Evolutionary conservation across 2,888 invertebrate species (phyloP).

Genomic region (Chrysomela aeneicollis): DNA sequence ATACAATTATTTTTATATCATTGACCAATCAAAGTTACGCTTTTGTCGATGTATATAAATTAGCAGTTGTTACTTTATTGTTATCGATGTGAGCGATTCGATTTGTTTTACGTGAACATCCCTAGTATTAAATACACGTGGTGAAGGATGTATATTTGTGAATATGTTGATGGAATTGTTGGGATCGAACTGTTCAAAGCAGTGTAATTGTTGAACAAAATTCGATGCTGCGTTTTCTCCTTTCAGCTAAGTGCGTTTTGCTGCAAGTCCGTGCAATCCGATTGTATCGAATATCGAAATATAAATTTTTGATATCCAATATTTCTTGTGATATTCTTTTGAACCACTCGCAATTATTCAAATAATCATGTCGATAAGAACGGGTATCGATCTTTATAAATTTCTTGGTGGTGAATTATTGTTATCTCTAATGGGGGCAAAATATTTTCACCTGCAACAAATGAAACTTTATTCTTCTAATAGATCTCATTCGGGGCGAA

Average conservation of each 20-base stretch:
- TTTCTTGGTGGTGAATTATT: neutral
- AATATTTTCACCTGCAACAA: too few relatives aligned
- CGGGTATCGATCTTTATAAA: too few relatives aligned
- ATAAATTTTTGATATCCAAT: too few relatives aligned
- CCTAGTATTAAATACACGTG: constrained; percentile 57
- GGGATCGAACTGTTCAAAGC: constrained; percentile 44
- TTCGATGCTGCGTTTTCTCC: constrained; percentile 25
- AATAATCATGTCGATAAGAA: too few relatives aligned
- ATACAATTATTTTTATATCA: constrained; percentile 63
- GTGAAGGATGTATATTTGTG: constrained; percentile 63
- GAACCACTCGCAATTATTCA: too few relatives aligned
- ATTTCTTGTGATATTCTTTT: neutral
- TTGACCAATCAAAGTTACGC: constrained; percentile 63
- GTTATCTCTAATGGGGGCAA: too few relatives aligned
- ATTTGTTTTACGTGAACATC: constrained; percentile 53
- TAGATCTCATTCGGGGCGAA: too few relatives aligned
- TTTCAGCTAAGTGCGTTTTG: neutral
- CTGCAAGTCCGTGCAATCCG: neutral
- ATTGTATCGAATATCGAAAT: too few relatives aligned
- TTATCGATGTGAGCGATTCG: constrained; percentile 56
- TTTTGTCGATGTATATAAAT: constrained; percentile 63
- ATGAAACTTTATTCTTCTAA: too few relatives aligned
- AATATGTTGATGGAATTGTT: constrained; percentile 56
- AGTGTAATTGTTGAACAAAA: constrained; percentile 44
- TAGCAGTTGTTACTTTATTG: constrained; percentile 61